Base-by-base conservation (phyloP, 2,797 vertebrate species). In the Typhlichthys subterraneus region DNA sequence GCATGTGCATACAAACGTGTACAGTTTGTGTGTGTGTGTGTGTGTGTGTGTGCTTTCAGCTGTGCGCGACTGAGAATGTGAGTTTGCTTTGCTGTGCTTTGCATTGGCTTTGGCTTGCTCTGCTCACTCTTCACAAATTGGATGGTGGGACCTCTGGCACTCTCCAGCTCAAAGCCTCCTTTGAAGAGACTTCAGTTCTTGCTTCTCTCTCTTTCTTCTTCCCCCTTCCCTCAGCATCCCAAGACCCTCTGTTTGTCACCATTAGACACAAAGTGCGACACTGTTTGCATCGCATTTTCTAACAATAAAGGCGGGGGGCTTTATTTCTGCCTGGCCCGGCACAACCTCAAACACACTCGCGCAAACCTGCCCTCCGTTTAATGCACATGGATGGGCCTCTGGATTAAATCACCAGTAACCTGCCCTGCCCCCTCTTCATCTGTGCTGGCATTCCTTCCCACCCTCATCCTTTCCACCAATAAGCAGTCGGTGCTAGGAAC, bases 181-280 rank as follows among this genome's bases (percentile, higher is more conserved):
- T 89, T 90, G 86, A 89, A 90, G 77, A 83, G 48, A 65, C 83
- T 82, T 77, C 79, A 80, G 61, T 77, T 77, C 71, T 71, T 76
- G 71, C 80, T 85, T 77, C 69, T 80, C 61, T 59, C 53, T 74
- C 83, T 84, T 87, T 87, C 81, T 87, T 91, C 79, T 88, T 68
- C 73, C 84, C 69, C 69, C 55, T 76, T 83, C 70, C 53, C 76
- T 67, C 61, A 77, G 70, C 77, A 84, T 79, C 77, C 83, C 89
- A 77, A 86, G 84, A 55, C 71, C 72, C 82, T 81, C 78, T 89
- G 85, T 90, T 91, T 91, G 89, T 88, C 83, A 85, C 90, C 80
- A 87, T 89, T 90, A 90, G 81, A 73, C 80, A 82, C 78, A 89
- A 81, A 83, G 84, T 83, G 76, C 63, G 72, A 73, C 76, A 73